Base-by-base conservation (phyloP, 64 coral and sea anemone species). In the Pocillopora damicornis region DNA sequence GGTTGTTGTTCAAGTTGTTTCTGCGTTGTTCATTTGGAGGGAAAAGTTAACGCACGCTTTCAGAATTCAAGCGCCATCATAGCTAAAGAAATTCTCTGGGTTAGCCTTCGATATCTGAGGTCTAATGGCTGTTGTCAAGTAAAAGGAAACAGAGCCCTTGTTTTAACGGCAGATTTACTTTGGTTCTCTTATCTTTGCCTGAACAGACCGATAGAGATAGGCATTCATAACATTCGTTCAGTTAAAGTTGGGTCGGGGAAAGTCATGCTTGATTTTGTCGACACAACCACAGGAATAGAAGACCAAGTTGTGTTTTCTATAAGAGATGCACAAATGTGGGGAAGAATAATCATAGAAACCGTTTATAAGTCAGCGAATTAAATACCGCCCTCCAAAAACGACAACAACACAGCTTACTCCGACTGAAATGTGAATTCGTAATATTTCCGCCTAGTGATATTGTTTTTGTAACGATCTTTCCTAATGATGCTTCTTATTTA, bases 61-160 rank as follows among this genome's bases (percentile, higher is more conserved):
- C 18, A 25, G 9, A 7, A 51, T 51, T 20, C 17, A 73, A 73
- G 20, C n/a, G 35, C 57, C 11, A 85, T 85, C 57, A 59, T 85
- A 15, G 37, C 18, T 0, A 71, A 67, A 71, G 81, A 71, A 58
- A 85, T 85, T 20, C 72, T 51, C 20, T 71, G 11, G 38, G 81
- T 65, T 4, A 73, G 57, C 15, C 81, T 85, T 16, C 17, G 57
- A 13, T 58, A 85, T 30, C 81, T 58, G 72, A 85, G 81, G 26
- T 72, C 64, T 11, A 4, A 0, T 1, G 81, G 81, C 0, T 38
- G 1, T 12, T 59, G 16, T 23, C 81, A 85, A 42, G 42, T 30
- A 1, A 23, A 58, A 85, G 81, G 64, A 23, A 73, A 30, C 37
- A 65, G 81, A 7, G 81, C 81, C 16, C 64, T 85, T 42, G 65